phyloP scores from a whole-genome alignment of 2,113 vertebrate species.

The Nesoenas mayeri region DNA sequence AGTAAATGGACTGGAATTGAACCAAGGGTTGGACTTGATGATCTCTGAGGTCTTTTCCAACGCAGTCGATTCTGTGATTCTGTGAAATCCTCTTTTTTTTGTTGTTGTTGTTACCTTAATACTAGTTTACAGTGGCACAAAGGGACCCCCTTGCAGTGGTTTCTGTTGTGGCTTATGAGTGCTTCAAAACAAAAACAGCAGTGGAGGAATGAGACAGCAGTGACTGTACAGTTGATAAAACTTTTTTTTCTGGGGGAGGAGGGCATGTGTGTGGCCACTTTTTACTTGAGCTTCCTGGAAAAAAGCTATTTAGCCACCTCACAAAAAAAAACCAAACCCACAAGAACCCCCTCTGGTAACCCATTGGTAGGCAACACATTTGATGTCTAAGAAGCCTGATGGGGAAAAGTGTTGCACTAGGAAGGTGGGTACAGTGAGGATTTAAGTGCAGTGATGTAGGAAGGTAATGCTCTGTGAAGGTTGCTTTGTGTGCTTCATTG shows the following conservation, averaged over 20 bases:
- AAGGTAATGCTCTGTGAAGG: background rate
- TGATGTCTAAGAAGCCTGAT: background rate
- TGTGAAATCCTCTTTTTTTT: background rate
- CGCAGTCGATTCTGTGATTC: no score
- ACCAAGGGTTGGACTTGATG: no score
- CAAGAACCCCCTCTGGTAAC: background rate
- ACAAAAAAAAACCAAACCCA: background rate
- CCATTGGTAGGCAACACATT: background rate
- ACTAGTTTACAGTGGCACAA: background rate
- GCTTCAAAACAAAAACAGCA: background rate
- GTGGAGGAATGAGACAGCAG: background rate
- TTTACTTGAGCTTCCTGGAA: background rate
- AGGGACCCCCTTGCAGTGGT: background rate
- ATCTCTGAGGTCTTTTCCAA: no score
- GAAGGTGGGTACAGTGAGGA: background rate
- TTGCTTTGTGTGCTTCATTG: background rate
- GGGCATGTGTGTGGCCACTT: background rate
- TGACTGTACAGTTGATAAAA: background rate
- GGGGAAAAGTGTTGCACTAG: background rate
- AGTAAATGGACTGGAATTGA: no score
- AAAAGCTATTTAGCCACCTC: background rate
- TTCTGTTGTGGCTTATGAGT: background rate
- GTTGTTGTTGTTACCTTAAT: background rate
- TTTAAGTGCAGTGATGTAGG: background rate
- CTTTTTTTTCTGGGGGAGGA: background rate